Percentiles rank a stretch among this genome's conserved stretches.
phyloP scores from a whole-genome alignment of 2,113 vertebrate genomes.

The Phyllostomus discolor region DNA sequence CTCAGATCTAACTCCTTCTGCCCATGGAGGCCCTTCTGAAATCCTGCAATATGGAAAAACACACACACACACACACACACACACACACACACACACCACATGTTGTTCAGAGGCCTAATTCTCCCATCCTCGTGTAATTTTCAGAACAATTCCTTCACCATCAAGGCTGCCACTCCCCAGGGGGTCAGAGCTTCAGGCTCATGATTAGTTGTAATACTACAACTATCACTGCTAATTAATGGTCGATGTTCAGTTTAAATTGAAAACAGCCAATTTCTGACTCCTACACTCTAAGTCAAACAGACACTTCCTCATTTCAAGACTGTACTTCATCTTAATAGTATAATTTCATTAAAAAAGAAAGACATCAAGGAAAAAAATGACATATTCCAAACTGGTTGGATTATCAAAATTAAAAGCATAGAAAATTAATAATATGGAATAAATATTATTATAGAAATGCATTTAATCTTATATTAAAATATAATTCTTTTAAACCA shows the following conservation, averaged over 20 bases:
- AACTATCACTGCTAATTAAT: slow-evolving; percentile 37
- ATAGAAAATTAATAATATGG: slow-evolving; percentile 68
- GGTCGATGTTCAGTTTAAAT: not conserved
- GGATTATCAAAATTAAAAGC: slow-evolving; percentile 66
- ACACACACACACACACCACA: too few species aligned
- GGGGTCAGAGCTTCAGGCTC: not conserved
- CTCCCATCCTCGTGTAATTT: not conserved
- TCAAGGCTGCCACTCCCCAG: not conserved
- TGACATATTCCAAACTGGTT: slow-evolving; percentile 33
- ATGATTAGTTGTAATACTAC: not conserved
- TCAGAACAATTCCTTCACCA: not conserved
- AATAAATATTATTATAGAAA: slow-evolving; percentile 68
- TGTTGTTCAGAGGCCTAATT: not conserved
- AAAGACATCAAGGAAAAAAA: slow-evolving; percentile 44
- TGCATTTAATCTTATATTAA: slow-evolving; percentile 61
- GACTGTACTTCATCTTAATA: not conserved
- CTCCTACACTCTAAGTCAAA: slow-evolving; percentile 13
- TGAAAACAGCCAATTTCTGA: slow-evolving; percentile 37
- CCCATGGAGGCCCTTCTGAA: not conserved
- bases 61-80: too few species aligned
- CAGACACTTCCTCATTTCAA: not conserved
- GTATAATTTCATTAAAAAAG: slow-evolving; percentile 40
- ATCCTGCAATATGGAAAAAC: not conserved
- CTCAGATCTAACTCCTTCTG: not conserved
- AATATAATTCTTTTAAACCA: slow-evolving; percentile 64